phyloP scores from a whole-genome alignment of 2,797 vertebrate species.

The Anas bahamensis region DNA sequence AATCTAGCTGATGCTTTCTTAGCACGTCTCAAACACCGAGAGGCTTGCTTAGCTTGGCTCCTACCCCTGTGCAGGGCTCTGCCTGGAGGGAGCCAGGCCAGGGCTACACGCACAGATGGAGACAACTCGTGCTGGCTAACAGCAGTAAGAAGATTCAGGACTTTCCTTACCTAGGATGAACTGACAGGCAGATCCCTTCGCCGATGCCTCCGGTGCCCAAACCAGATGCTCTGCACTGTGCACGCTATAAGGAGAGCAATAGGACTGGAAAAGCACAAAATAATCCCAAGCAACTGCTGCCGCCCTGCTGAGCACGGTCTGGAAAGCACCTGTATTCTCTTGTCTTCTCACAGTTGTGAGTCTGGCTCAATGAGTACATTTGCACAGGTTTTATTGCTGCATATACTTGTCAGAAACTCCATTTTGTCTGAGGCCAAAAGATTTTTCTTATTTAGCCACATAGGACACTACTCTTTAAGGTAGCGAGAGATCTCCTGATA shows the following conservation, averaged over 20 bases:
- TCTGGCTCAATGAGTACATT: not conserved
- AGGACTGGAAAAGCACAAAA: not conserved
- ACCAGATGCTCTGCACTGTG: not conserved
- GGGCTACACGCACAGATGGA: not conserved
- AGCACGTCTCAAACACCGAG: not conserved
- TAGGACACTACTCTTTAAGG: not conserved
- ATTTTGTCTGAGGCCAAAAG: not conserved
- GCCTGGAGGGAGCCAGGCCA: not conserved
- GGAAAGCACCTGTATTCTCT: not conserved
- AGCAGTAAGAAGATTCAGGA: not conserved
- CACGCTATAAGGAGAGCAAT: not conserved
- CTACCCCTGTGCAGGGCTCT: not conserved
- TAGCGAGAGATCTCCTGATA: not conserved
- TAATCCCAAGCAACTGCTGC: not conserved
- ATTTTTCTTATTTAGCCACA: not conserved
- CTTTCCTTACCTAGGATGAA: constrained; percentile 5
- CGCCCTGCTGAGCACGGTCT: not conserved
- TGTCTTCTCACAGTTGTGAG: not conserved
- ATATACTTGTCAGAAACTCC: not conserved
- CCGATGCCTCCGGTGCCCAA: not conserved
- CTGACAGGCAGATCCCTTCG: not conserved
- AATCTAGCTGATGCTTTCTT: not conserved
- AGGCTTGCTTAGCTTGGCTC: not conserved
- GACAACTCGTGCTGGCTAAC: not conserved
- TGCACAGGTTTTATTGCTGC: not conserved